Base-by-base conservation (phyloP, 2,888 invertebrate genomes). In the Tigriopus californicus region DNA sequence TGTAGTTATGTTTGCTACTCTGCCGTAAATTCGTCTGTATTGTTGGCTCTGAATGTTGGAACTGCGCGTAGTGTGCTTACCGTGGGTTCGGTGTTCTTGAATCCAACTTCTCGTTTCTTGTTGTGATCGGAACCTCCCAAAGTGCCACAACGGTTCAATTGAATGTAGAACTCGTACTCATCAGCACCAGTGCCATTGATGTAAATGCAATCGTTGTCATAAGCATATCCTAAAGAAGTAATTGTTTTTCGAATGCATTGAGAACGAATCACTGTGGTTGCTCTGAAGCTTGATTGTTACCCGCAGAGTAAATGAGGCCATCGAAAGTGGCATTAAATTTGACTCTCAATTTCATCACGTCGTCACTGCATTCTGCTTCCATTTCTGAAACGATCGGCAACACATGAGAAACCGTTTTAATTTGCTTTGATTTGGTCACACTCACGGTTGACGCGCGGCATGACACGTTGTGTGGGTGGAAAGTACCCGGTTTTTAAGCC, bases 331-430 rank as follows among this genome's bases (percentile, higher is more conserved):
- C 90, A 71, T 91, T 91, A 72, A 90, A 91, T 2, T 87, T 86
- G 51, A 91, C 83, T 63, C 88, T 76, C 62, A 91, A 90, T 72
- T 90, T 90, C 91, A 91, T 91, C 70, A 87, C 89, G 71, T 91
- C 90, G 69, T 90, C 90, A 71, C 90, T 90, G 67, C 91, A 91
- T 71, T 91, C 91, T 0, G 91, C 91, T 73, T 90, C 89, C 66
- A 91, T 89, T 74, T 90, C 90, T 91, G 76, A 20, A 63, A 61
- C 33, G 22, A 12, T 41, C 8, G 33, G 8, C 18, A 33, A 1
- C 10, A 1, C 8, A 56, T 44, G 15, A 13, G 20, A 56, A 56
- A 18, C 6, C 40, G 11, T 41, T 41, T 2, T 15, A 2, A 5
- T 54, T 40, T 1, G 2, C 6, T 13, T n/a, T 3, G 1, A 55